phyloP scores from a whole-genome alignment of 2,888 invertebrate genomes.

The Acholoe squamosa region DNA sequence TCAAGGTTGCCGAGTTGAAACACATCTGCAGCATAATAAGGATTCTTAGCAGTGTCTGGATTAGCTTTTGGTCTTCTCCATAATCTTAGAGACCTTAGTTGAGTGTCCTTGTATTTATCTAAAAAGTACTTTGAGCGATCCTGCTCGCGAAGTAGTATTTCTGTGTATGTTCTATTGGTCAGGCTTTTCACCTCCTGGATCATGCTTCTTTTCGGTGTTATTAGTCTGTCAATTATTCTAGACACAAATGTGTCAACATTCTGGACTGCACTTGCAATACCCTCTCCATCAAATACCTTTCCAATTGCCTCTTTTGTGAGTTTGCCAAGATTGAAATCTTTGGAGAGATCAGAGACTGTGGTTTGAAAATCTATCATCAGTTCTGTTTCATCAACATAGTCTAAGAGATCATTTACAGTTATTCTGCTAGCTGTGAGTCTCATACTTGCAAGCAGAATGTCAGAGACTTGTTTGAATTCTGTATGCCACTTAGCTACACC shows the following conservation, averaged over 20 bases:
- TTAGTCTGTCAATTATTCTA: not conserved
- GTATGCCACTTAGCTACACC: not conserved
- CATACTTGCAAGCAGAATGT: not conserved
- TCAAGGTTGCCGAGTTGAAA: not conserved
- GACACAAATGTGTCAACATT: not conserved
- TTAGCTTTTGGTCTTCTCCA: constrained; percentile 30
- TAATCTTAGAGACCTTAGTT: not conserved
- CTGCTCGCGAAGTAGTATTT: not conserved
- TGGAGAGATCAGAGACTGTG: not conserved
- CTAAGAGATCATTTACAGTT: not conserved
- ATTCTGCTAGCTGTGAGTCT: not conserved
- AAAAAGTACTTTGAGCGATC: not conserved
- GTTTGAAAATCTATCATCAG: not conserved
- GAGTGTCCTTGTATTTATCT: not conserved
- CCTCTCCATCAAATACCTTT: not conserved
- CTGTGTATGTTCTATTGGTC: not conserved
- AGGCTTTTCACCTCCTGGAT: not conserved
- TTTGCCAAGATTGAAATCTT: not conserved
- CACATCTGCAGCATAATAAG: not conserved
- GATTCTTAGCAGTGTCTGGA: not conserved
- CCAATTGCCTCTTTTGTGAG: not conserved
- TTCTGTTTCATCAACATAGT: constrained; percentile 39
- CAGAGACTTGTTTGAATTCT: not conserved
- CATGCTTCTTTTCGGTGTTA: not conserved
- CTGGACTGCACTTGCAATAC: not conserved